These are phyloP conservation scores for Xerus rutilus DNA, from an alignment of 2,797 vertebrate genomes.

Conservation along the genomic window DNA sequence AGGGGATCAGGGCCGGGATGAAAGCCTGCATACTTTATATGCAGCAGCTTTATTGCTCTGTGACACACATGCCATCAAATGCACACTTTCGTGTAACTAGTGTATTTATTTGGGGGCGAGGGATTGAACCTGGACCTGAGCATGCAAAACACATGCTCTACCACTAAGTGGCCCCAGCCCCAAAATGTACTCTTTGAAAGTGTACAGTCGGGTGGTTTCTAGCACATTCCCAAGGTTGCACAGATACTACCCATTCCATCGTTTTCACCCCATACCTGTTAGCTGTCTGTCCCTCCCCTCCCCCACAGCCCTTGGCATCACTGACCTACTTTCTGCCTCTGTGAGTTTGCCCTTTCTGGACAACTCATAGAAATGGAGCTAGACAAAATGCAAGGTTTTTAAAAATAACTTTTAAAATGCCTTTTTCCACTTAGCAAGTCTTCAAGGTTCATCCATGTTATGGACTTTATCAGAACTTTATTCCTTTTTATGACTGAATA, in stretches of 20 bases:
- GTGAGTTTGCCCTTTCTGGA: not conserved
- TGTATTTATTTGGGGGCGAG: too few species aligned
- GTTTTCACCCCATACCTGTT: not conserved
- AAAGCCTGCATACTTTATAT: too few species aligned
- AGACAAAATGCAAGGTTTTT: not conserved
- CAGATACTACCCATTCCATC: not conserved
- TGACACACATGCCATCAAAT: not conserved
- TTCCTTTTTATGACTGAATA: not conserved
- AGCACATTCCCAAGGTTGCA: not conserved
- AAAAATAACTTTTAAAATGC: not conserved
- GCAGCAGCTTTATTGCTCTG: not conserved
- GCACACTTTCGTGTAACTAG: too few species aligned
- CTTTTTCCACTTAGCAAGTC: not conserved
- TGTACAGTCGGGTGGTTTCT: not conserved
- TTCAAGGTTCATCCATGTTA: not conserved
- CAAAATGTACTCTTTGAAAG: not conserved
- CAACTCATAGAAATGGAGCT: not conserved
- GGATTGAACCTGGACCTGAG: not conserved
- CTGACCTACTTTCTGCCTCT: not conserved
- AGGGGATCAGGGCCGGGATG: accelerated
- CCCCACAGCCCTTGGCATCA: not conserved
- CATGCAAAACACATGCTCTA: not conserved
- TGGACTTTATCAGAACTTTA: not conserved
- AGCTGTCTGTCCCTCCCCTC: not conserved
- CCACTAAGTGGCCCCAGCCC: too few species aligned